Conservation (phyloP, 2,797 vertebrate species). For the Heterohyrax brucei region DNA sequence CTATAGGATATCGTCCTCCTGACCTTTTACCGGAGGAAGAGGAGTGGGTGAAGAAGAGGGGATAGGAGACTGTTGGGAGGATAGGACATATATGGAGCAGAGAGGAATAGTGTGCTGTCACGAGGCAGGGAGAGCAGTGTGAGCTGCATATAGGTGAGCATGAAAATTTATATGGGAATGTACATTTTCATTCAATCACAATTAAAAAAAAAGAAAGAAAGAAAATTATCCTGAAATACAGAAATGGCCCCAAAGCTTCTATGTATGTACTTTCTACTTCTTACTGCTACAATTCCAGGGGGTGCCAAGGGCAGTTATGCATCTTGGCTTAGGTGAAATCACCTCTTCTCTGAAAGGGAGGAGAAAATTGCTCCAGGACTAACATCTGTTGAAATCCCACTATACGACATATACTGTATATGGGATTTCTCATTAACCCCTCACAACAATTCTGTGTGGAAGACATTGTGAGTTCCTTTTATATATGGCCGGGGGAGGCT, state of each 20-base stretch:
- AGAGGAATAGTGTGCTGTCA: too few species aligned
- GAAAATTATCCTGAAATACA: too few species aligned
- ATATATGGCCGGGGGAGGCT: background rate
- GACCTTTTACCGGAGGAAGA: too few species aligned
- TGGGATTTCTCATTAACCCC: conserved; percentile 9
- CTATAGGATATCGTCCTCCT: too few species aligned
- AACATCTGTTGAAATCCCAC: background rate
- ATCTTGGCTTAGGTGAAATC: background rate
- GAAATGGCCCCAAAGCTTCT: background rate
- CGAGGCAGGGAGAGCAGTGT: too few species aligned
- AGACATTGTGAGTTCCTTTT: background rate
- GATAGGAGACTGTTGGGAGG: too few species aligned
- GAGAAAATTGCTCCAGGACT: background rate
- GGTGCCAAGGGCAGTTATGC: background rate
- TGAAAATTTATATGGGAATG: too few species aligned
- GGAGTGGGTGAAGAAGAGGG: too few species aligned
- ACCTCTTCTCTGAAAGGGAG: background rate
- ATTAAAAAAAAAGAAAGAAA: too few species aligned
- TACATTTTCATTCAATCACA: too few species aligned
- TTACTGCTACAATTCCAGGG: background rate
- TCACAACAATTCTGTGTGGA: background rate
- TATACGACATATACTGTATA: background rate
- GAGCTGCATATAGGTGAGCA: too few species aligned
- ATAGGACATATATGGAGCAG: too few species aligned
- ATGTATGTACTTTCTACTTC: background rate